Base-by-base conservation (phyloP, 35 echinoderm and acorn worm species). In the Apostichopus californicus region DNA sequence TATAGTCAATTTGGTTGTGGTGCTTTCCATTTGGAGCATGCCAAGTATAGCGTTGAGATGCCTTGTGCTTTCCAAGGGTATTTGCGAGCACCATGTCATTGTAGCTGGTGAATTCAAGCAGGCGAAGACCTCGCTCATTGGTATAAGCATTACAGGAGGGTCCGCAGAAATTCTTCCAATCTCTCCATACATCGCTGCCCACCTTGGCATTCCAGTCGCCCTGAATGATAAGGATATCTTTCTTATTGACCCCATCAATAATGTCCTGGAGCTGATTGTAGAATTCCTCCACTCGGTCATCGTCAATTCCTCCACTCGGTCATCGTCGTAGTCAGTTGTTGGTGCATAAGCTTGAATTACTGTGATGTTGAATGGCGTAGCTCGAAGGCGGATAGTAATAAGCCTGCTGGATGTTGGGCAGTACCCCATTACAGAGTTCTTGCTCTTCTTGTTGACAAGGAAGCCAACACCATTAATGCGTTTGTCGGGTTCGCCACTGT, bases 391-490 rank as follows among this genome's bases (percentile, higher is more conserved):
- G 1, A 86, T 92, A 65, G 66, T 94, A 4, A 94, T 94, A 46
- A 94, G 87, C 12, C 81, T 77, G 61, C 79, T 86, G 7, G 78
- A 78, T 7, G 17, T 0, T 78, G 28, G 77, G 8, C 53, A 13
- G 52, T 63, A 90, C 2, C 83, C 92, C 92, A 93, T 93, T 11
- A 93, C 60, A 58, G 83, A 13, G 56, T 89, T 77, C 24, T 11
- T 57, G 56, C 21, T 90, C 73, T 90, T 77, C 4, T 90, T 90
- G 80, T 91, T 56, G 53, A 86, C 58, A 9, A 94, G 79, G 55
- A 91, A 91, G 2, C 93, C 88, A n/a, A 91, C 93, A 13, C 78
- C 93, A 55, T 91, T 56, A 8, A 55, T 14, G 90, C 81, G 87
- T 63, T 80, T 94, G 56, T 94, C 73, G 6, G n/a, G 72, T 59